Base-by-base conservation (phyloP, 2,797 vertebrate species). In the Rousettus madagascariensis region DNA sequence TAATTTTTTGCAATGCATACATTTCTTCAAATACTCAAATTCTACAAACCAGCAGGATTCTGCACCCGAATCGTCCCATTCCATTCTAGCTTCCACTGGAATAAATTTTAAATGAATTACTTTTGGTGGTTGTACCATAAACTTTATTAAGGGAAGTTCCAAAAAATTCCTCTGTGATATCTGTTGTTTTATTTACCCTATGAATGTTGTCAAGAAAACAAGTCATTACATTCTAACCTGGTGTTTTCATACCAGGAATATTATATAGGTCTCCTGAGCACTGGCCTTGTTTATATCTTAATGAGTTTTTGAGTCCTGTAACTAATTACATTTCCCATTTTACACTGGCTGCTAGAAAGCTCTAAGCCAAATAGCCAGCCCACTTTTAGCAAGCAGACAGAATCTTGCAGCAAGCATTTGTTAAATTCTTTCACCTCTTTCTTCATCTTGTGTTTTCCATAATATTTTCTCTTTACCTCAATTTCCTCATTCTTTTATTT, bases 391-490 rank as follows among this genome's bases (percentile, higher is more conserved):
- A 71, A 88, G 38, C 0, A 72, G 36, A 49, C 13, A 5, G 59
- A 68, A n/a, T 11, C n/a, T 6, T 66, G 41, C 20, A 49, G 59
- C 28, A 66, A 46, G n/a, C 1, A 3, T 16, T 13, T 24, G 8
- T 38, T 41, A 61, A 1, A 30, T 38, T 66, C 43, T 41, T 59
- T 26, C 15, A 9, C 46, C 75, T 12, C 26, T 72, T 10, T 8
- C 30, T 90, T 65, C 38, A 36, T 55, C 74, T 75, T 41, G 11
- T 53, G 74, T 86, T 63, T 77, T 90, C 36, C 20, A 46, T 86
- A 38, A 57, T 80, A 66, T 68, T 75, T 94, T 90, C 55, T 72
- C 51, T 88, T 91, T 69, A 75, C 83, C 43, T 88, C 66, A 61
- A 22, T 91, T 49, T 75, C 61, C 46, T 41, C 43, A 65, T 66